Evolutionary conservation across 2,888 invertebrate species (phyloP).

Genomic region (Amphipyra tragopoginis): DNA sequence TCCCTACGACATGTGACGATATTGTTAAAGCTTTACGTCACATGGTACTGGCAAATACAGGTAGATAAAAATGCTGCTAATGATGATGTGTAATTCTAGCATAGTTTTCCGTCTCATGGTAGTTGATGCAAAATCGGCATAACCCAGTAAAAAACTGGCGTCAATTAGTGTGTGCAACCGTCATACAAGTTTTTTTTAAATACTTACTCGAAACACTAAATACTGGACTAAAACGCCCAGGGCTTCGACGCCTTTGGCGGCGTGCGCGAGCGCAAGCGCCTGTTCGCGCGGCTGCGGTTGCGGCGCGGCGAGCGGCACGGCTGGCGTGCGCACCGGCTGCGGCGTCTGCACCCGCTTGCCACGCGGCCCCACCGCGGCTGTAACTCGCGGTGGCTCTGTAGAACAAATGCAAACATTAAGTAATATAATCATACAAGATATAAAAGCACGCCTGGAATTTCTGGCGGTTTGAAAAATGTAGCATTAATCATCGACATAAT

Average conservation of each 20-base stretch:
- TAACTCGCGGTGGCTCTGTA: constrained; percentile 84
- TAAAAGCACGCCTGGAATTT: too few species aligned
- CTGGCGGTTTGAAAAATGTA: too few species aligned
- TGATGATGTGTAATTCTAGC: too few species aligned
- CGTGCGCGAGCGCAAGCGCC: constrained; percentile 83
- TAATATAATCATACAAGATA: too few species aligned
- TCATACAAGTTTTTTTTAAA: too few species aligned
- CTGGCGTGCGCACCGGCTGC: constrained; percentile 75
- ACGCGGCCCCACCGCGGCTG: constrained; percentile 81
- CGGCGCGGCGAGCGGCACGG: constrained; percentile 64
- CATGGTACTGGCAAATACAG: constrained; percentile 1
- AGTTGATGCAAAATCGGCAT: too few species aligned
- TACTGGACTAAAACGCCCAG: constrained; percentile 96
- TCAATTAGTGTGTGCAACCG: too few species aligned
- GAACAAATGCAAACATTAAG: constrained; percentile 34
- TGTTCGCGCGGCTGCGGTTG: constrained; percentile 72
- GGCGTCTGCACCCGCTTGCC: constrained; percentile 85
- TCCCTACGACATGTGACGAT: constrained; percentile 33
- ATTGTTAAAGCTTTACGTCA: constrained; percentile 21
- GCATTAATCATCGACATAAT: too few species aligned
- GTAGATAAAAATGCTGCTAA: not conserved
- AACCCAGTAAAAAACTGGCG: too few species aligned
- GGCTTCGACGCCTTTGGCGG: constrained; percentile 94
- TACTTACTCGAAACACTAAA: constrained; percentile 93
- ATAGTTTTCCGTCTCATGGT: too few species aligned